Base-by-base conservation (phyloP, 2,888 invertebrate genomes). In the Sesia apiformis region DNA sequence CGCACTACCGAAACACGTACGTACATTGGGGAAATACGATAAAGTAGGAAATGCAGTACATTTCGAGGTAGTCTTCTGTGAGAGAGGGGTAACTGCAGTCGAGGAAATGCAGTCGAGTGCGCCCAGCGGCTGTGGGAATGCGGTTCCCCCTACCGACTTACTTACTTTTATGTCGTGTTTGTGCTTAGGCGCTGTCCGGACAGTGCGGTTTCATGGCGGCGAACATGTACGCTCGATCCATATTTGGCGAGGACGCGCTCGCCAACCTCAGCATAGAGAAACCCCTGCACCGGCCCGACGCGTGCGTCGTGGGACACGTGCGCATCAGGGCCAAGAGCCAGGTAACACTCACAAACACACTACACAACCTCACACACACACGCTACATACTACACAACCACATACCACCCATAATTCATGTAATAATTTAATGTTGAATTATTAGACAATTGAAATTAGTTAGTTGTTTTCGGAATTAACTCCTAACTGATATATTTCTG, bases 121-220 rank as follows among this genome's bases (percentile, higher is more conserved):
- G 2, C 23, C 23, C 23, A 23, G 23, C 2, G 23, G 23, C 23
- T 23, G 23, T 23, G 23, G 23, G 23, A 23, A 23, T 23, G 23
- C 23, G 23, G 2, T 42, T 7, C 5, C 7, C 7, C 5, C n/a
- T 43, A 43, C 43, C 6, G 23, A 23, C 23, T 23, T 23, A 23
- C 23, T 23, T 23, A 42, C 1, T 5, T 42, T 42, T 42, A 6
- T 42, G 42, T 42, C 5, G 52, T 57, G 49, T 55, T 61, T 64
- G 3, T 78, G 23, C 23, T 1, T 23, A 94, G 93, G 97, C 98
- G 0, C 87, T 99, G 55, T 95, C 96, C 0, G 99, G 99, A 0
- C 98, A 99, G 67, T 99, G 99, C 84, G 99, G 99, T 4, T 99
- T 99, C 87, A 97, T 99, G 97, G 99, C 99, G 4, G 99, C 99